These are phyloP conservation scores for Alethe diademata DNA, from an alignment of 2,113 vertebrate genomes.

Conservation along the genomic window DNA sequence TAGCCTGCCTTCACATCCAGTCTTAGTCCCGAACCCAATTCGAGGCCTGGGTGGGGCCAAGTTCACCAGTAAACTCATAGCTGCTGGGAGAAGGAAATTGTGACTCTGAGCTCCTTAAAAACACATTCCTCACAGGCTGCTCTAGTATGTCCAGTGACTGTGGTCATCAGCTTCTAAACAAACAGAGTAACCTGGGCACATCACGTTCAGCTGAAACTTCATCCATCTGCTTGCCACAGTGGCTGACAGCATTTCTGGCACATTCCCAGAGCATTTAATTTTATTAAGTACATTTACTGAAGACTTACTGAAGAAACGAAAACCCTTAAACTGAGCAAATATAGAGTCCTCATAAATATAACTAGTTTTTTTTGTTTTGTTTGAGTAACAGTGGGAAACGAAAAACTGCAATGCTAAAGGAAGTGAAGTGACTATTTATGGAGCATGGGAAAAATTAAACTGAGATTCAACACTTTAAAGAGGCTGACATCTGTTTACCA, in stretches of 20 bases:
- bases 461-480: slow-evolving; percentile 33
- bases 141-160: background rate
- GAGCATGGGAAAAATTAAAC: slow-evolving; percentile 58
- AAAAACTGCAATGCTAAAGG: slow-evolving; percentile 48
- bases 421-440: slow-evolving; percentile 28
- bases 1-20: background rate
- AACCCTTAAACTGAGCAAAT: background rate
- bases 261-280: background rate
- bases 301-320: background rate
- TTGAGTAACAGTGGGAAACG: slow-evolving; percentile 26
- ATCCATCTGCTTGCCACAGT: background rate
- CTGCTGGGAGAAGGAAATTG: background rate
- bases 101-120: background rate
- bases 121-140: background rate
- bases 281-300: background rate
- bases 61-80: background rate
- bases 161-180: background rate
- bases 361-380: background rate
- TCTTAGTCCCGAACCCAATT: background rate
- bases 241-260: slow-evolving; percentile 2
- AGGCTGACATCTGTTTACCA: slow-evolving; percentile 44
- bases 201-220: background rate
- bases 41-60: background rate
- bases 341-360: background rate
- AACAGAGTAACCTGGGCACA: background rate